Evolutionary conservation across 1,140 invertebrate species (phyloP).

Genomic region (Lysiphlebus fabarum): DNA sequence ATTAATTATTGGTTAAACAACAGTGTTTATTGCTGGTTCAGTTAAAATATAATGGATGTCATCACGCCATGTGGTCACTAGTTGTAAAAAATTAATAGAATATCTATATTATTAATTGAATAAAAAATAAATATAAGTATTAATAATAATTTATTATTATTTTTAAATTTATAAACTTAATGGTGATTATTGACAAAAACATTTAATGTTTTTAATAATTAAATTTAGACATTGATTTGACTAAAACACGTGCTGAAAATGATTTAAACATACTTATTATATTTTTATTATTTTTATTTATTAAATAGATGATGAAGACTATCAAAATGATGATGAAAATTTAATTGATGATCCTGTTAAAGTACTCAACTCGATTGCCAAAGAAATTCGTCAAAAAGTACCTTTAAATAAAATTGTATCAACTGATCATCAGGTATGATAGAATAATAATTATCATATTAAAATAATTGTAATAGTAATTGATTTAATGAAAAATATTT

Average conservation of each 20-base stretch:
- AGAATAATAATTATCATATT: neutral
- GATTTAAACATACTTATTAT: too few relatives aligned
- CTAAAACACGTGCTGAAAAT: too few relatives aligned
- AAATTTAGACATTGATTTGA: too few relatives aligned
- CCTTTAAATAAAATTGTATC: constrained; percentile 59
- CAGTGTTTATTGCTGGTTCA: neutral
- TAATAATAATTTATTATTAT: too few relatives aligned
- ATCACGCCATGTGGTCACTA: too few relatives aligned
- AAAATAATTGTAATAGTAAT: constrained; percentile 15
- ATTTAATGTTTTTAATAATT: too few relatives aligned
- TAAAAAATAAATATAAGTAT: too few relatives aligned
- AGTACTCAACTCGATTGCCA: constrained; percentile 52
- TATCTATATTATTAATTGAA: too few relatives aligned
- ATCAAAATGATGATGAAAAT: constrained; percentile 12
- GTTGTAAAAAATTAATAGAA: too few relatives aligned
- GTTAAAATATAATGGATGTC: neutral
- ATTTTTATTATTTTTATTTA: neutral
- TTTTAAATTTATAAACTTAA: too few relatives aligned
- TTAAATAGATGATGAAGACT: constrained; percentile 14
- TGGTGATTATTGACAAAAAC: too few relatives aligned
- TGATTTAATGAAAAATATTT: constrained; percentile 9
- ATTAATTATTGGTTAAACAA: too few relatives aligned
- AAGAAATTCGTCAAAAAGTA: constrained; percentile 57
- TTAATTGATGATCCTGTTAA: constrained; percentile 36
- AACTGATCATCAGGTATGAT: constrained; percentile 50